phyloP scores from a whole-genome alignment of 2,113 vertebrate species.

The Anolis carolinensis region DNA sequence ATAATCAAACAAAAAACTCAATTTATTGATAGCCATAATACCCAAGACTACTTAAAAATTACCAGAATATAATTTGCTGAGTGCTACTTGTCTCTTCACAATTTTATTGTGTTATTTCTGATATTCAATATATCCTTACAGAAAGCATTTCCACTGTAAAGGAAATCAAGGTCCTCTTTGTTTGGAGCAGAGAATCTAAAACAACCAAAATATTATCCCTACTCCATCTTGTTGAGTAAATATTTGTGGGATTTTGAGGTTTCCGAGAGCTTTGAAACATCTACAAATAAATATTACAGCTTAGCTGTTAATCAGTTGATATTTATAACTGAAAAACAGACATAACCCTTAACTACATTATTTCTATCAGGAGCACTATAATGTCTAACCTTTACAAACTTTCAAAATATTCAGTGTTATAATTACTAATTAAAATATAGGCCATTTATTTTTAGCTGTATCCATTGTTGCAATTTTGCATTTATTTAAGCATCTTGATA shows the following conservation, averaged over 20 bases:
- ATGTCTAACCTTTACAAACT: constrained; percentile 76
- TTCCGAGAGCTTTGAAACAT: constrained; percentile 37
- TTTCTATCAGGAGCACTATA: constrained; percentile 63
- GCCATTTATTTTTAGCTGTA: constrained; percentile 71
- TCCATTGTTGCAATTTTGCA: constrained; percentile 8
- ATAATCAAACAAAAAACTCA: not conserved
- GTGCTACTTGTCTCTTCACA: not conserved
- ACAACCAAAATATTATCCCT: not conserved
- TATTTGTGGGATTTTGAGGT: not conserved
- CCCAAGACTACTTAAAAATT: not conserved
- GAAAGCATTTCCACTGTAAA: not conserved
- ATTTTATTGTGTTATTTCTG: constrained; percentile 18
- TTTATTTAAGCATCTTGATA: not conserved
- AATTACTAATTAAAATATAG: constrained; percentile 68
- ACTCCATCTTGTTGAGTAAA: not conserved
- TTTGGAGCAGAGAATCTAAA: constrained; percentile 33
- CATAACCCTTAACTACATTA: constrained; percentile 62
- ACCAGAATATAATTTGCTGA: constrained; percentile 20
- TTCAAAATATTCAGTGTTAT: constrained; percentile 71
- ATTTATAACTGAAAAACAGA: constrained; percentile 72
- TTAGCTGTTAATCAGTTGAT: constrained; percentile 54
- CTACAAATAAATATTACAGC: constrained; percentile 45
- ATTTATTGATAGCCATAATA: not conserved
- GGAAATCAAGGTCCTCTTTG: constrained; percentile 1
- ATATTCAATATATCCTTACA: not conserved